Evolutionary conservation across 1,140 invertebrate genomes (phyloP).

Genomic region (Lanistes nyassanus): DNA sequence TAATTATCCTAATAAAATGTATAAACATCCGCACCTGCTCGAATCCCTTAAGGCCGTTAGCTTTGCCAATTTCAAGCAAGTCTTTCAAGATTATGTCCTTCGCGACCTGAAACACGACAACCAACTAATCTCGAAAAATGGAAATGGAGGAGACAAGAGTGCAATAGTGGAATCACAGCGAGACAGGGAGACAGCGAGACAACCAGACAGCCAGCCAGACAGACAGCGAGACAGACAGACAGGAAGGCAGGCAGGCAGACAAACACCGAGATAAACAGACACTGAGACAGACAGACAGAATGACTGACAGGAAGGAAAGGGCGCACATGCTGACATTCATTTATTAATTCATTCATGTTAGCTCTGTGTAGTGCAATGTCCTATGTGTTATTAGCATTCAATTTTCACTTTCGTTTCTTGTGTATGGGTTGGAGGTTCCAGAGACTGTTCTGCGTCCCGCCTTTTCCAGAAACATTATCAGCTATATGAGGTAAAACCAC

Average conservation of each 20-base stretch:
- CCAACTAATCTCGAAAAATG: background rate
- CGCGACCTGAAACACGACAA: conserved; percentile 70
- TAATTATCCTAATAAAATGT: too few relatives aligned
- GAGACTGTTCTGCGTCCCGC: background rate
- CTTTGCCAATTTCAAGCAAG: conserved; percentile 85
- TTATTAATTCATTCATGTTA: background rate
- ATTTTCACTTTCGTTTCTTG: too few relatives aligned
- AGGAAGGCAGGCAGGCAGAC: background rate
- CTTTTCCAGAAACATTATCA: background rate
- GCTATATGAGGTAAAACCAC: too few relatives aligned
- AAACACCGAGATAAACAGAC: background rate
- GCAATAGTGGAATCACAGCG: too few relatives aligned
- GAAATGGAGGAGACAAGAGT: too few relatives aligned
- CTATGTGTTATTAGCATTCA: too few relatives aligned
- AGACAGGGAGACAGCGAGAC: too few relatives aligned
- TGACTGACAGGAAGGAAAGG: background rate
- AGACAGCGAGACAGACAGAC: too few relatives aligned
- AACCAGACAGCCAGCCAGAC: too few relatives aligned
- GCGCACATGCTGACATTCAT: background rate
- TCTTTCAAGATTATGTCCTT: conserved; percentile 91
- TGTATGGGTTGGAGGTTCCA: background rate
- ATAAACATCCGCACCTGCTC: conserved; percentile 81
- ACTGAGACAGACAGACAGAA: background rate
- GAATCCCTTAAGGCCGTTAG: conserved; percentile 90
- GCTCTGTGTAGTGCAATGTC: background rate